A percentile compares a stretch with the other conserved stretches of the same genome.
phyloP scores from a whole-genome alignment of 1,140 invertebrate genomes.

The Leucophenga varia region DNA sequence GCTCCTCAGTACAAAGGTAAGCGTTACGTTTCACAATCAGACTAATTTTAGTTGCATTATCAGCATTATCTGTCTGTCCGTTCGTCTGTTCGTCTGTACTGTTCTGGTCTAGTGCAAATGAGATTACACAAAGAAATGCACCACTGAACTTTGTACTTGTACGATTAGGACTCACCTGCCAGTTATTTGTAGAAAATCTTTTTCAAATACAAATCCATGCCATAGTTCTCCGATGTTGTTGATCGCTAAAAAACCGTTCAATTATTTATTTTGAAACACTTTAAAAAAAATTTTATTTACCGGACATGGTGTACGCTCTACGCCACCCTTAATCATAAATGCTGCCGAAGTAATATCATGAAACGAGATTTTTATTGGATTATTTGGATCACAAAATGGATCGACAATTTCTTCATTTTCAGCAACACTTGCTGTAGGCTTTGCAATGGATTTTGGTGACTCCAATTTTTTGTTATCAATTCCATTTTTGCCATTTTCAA shows the following conservation, averaged over 20 bases:
- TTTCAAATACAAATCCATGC: constrained; percentile 88
- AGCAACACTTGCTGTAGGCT: constrained; percentile 4
- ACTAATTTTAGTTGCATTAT: no score
- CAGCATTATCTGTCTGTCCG: no score
- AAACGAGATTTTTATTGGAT: constrained; percentile 75
- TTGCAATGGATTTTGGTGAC: constrained; percentile 9
- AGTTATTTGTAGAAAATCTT: constrained; percentile 89
- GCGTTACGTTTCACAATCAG: no score
- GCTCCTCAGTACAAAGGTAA: no score
- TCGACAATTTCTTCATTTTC: constrained; percentile 35
- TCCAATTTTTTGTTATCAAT: no score
- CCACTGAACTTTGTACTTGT: no score
- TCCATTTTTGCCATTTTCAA: no score
- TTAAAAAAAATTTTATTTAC: constrained; percentile 60
- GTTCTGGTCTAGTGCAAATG: no score
- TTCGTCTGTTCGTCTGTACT: no score
- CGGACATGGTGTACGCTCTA: constrained; percentile 80
- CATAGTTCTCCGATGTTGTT: constrained; percentile 73
- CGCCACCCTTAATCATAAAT: constrained; percentile 81
- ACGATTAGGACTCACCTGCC: constrained; percentile 84
- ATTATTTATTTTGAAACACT: constrained; percentile 4
- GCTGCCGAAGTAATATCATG: constrained; percentile 88
- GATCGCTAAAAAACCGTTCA: constrained; percentile 65
- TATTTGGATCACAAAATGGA: constrained; percentile 69
- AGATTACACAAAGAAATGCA: no score